Base-by-base conservation (phyloP, 2,888 invertebrate species). In the Cabera pusaria region DNA sequence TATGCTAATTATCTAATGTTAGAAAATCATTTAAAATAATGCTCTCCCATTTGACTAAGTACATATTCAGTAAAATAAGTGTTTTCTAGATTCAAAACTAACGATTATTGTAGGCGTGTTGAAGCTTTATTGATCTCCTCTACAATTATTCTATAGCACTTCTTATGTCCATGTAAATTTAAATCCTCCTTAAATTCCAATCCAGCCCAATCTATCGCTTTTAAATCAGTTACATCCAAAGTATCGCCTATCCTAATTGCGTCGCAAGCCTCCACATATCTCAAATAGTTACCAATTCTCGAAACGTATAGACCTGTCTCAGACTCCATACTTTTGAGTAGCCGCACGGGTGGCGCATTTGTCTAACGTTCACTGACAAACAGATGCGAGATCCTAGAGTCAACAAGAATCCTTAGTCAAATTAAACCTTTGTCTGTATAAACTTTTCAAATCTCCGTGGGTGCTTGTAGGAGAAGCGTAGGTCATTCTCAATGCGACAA, bases 341-440 rank as follows among this genome's bases (percentile, higher is more conserved):
- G 67, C 75, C 54, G 48, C 66, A 73, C 75, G 85, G 86, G 87
- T 85, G 87, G 87, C 73, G 50, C 76, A 72, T 75, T 76, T 66
- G 69, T 76, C 69, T 58, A 53, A 59, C 53, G 61, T 58, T 69
- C 74, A 74, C 77, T 74, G 72, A 77, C 79, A 79, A 83, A 84
- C 83, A 83, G 86, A 85, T 85, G 80, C 78, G 73, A 75, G 78
- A 64, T 57, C 60, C 62, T 57, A 22, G 18, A 22, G 26, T 21
- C 28, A 10, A 24, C 20, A 8, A 18, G 22, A 21, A 18, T 27
- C 1, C 9, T 2, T 11, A 11, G 6, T 21, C 25, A 18, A 5
- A 5, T 41, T 19, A 42, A 26, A 17, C 35, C 31, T 5, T n/a
- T 36, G 19, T 31, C 41, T 6, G 0, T 3, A 11, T 22, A 27